phyloP scores from a whole-genome alignment of 2,113 vertebrate species.

The Bagarius yarrelli region DNA sequence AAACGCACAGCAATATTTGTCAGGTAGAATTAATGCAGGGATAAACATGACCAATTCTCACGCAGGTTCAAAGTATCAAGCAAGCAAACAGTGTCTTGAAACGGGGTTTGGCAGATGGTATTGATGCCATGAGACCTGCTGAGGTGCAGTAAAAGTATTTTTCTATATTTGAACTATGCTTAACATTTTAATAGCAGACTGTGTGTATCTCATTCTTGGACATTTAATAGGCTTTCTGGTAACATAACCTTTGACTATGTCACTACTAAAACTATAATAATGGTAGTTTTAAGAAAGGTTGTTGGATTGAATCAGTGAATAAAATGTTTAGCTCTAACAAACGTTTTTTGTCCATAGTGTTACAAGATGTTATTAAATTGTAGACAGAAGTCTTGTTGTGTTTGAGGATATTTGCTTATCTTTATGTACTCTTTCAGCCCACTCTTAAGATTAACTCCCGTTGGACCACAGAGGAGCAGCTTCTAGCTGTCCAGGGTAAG shows the following conservation, averaged over 20 bases:
- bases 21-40: neutral
- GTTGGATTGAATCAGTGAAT: neutral
- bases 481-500: slow-evolving; percentile 77
- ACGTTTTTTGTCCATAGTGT: too few relatives aligned
- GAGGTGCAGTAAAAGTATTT: slow-evolving; percentile 69
- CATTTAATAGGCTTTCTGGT: neutral
- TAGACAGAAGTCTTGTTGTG: neutral
- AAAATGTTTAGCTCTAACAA: neutral
- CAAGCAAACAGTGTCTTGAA: slow-evolving; percentile 86
- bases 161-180: too few relatives aligned
- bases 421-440: slow-evolving; percentile 62
- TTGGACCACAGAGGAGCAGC: slow-evolving; percentile 85
- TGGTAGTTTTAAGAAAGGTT: neutral
- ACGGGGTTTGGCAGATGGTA: slow-evolving; percentile 74
- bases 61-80: slow-evolving; percentile 85
- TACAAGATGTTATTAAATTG: neutral
- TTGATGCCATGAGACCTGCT: slow-evolving; percentile 69
- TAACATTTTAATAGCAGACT: neutral
- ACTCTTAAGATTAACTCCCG: slow-evolving; percentile 84
- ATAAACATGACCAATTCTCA: neutral
- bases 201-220: neutral
- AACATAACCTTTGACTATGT: neutral
- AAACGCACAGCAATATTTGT: neutral
- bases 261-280: neutral
- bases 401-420: neutral